Evolutionary conservation across 2,888 invertebrate genomes (phyloP).

Genomic region (Drosophila subsilvestris): DNA sequence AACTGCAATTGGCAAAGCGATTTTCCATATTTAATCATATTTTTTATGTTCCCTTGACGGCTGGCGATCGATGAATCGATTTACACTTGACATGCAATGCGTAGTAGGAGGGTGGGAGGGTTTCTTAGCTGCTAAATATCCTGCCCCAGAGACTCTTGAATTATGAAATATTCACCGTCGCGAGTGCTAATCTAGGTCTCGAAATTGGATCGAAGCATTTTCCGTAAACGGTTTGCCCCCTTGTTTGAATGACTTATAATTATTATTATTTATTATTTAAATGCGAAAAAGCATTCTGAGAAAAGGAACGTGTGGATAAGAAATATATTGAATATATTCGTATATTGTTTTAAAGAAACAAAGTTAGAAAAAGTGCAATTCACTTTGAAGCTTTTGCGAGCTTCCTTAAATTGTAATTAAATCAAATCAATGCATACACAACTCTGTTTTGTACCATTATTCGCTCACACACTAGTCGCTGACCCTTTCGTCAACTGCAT

Average conservation of each 20-base stretch:
- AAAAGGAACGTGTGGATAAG: too few species aligned
- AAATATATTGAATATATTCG: too few species aligned
- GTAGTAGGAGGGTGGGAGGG: too few species aligned
- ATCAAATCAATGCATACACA: not conserved
- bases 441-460: not conserved
- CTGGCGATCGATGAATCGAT: slow-evolving; percentile 50
- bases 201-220: not conserved
- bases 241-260: not conserved
- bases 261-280: not conserved
- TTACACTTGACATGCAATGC: slow-evolving; percentile 21
- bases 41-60: not conserved
- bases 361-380: too few species aligned
- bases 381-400: too few species aligned
- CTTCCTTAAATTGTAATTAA: too few species aligned
- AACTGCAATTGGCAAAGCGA: slow-evolving; percentile 44
- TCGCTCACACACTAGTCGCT: not conserved
- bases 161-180: slow-evolving; percentile 3
- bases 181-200: slow-evolving; percentile 11
- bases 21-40: slow-evolving; percentile 14
- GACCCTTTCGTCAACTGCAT: not conserved
- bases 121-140: not conserved
- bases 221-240: not conserved
- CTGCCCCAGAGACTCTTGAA: slow-evolving; percentile 16
- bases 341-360: too few species aligned
- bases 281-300: too few species aligned